A percentile compares a stretch with the other conserved stretches of the same genome.
These are phyloP conservation scores for Streblospio benedicti DNA, from an alignment of 1,140 invertebrate genomes.

Conservation along the genomic window DNA sequence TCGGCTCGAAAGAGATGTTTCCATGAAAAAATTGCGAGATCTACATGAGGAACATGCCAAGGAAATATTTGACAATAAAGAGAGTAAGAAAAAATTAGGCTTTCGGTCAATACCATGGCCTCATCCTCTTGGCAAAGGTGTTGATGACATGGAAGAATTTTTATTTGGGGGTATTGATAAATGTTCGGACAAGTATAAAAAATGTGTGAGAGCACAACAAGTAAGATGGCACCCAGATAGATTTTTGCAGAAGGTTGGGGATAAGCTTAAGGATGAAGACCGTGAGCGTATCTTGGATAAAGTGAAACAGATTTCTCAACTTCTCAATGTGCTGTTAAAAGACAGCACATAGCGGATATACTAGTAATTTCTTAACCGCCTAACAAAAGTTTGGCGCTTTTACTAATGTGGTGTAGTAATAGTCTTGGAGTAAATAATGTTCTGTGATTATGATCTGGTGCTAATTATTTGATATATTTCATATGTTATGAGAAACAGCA, in stretches of 20 bases:
- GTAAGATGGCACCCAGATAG: conserved; percentile 41
- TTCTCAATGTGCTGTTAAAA: conserved; percentile 27
- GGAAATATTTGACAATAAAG: background rate
- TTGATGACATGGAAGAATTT: conserved; percentile 20
- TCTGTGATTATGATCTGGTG: no score
- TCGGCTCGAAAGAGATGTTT: conserved; percentile 18
- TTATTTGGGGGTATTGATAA: conserved; percentile 28
- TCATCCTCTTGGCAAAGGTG: conserved; percentile 8
- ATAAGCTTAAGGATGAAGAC: conserved; percentile 23
- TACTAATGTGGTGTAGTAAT: no score
- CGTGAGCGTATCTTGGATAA: conserved; percentile 27
- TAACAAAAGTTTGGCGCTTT: no score
- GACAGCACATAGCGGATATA: no score
- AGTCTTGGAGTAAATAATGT: no score
- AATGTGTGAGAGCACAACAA: conserved; percentile 31
- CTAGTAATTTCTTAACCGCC: no score
- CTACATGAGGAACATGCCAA: conserved; percentile 13
- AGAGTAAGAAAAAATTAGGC: background rate
- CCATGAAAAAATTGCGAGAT: conserved; percentile 21
- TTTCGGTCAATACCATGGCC: conserved; percentile 35
- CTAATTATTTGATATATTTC: no score
- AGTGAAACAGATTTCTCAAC: conserved; percentile 36
- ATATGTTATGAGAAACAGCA: no score
- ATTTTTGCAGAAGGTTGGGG: conserved; percentile 35
- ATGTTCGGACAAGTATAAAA: conserved; percentile 20